Percentiles rank a stretch among this genome's conserved stretches.
Evolutionary conservation across 2,888 invertebrate genomes (phyloP).

Genomic region (Byasa hedistus): DNA sequence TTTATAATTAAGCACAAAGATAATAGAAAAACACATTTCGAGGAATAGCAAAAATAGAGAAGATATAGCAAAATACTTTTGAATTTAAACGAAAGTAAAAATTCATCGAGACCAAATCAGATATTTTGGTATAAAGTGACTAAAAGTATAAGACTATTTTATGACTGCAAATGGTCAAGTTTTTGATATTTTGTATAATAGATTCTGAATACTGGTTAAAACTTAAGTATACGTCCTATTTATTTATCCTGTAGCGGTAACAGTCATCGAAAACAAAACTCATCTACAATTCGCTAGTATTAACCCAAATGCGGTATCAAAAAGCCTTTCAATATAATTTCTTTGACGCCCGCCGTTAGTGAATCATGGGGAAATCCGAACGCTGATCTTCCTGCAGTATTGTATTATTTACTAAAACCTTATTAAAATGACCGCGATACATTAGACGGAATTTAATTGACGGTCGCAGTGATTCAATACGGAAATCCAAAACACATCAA

Average conservation of each 20-base stretch:
- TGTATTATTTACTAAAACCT: constrained; percentile 4
- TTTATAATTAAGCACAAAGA: too few species aligned
- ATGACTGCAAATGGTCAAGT: too few species aligned
- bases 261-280: constrained; percentile 4
- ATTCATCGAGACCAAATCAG: not conserved
- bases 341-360: constrained; percentile 27
- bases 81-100: too few species aligned
- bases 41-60: too few species aligned
- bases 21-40: too few species aligned
- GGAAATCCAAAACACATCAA: constrained; percentile 30
- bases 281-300: constrained; percentile 1
- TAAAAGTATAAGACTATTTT: too few species aligned
- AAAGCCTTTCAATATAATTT: constrained; percentile 31
- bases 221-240: not conserved
- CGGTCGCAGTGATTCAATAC: constrained; percentile 30
- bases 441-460: constrained; percentile 17
- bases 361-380: constrained; percentile 32
- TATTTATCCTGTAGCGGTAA: not conserved
- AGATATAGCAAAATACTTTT: too few species aligned
- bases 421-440: constrained; percentile 17
- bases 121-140: not conserved
- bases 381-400: constrained; percentile 12
- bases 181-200: too few species aligned
- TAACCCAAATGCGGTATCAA: constrained; percentile 23
- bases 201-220: too few species aligned